Evolutionary conservation across 2,888 invertebrate genomes (phyloP).

Genomic region (Chymomyza procnemis): DNA sequence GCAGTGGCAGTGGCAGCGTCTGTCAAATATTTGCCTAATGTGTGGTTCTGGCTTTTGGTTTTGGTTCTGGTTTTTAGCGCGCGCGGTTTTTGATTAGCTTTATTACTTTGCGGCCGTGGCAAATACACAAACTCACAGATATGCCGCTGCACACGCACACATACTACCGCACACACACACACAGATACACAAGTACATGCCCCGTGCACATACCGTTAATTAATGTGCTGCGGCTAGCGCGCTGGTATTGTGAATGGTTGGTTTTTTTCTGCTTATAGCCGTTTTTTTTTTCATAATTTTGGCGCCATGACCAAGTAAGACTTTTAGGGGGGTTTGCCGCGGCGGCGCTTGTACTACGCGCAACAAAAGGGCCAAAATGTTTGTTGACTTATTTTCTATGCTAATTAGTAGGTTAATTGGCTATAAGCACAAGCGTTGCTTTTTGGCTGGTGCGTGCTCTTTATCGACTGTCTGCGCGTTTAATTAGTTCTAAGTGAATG

Average conservation of each 20-base stretch:
- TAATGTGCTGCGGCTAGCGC: constrained; percentile 2
- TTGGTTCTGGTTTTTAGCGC: constrained; percentile 31
- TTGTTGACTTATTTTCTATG: constrained; percentile 60
- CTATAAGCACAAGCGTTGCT: constrained; percentile 42
- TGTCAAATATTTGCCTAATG: constrained; percentile 70
- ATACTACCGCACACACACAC: constrained; percentile 1
- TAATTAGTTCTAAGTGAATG: constrained; percentile 11
- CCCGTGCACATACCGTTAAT: neutral
- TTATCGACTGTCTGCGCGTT: constrained; percentile 24
- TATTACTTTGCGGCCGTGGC: constrained; percentile 59
- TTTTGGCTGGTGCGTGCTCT: constrained; percentile 3
- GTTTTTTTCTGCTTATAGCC: neutral
- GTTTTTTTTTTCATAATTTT: constrained; percentile 2
- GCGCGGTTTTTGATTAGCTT: constrained; percentile 70
- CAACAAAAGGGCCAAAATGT: constrained; percentile 39
- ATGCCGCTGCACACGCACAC: neutral
- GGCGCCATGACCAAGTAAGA: neutral
- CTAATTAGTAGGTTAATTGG: constrained; percentile 72
- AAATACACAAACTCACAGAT: constrained; percentile 11
- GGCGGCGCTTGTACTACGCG: constrained; percentile 1
- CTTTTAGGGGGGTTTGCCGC: too few species aligned
- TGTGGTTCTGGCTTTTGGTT: constrained; percentile 54
- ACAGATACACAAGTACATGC: neutral
- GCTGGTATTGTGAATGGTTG: neutral
- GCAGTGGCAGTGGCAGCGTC: constrained; percentile 15